Conservation (phyloP, 2,888 invertebrate genomes). For the Dynastes tityus region DNA sequence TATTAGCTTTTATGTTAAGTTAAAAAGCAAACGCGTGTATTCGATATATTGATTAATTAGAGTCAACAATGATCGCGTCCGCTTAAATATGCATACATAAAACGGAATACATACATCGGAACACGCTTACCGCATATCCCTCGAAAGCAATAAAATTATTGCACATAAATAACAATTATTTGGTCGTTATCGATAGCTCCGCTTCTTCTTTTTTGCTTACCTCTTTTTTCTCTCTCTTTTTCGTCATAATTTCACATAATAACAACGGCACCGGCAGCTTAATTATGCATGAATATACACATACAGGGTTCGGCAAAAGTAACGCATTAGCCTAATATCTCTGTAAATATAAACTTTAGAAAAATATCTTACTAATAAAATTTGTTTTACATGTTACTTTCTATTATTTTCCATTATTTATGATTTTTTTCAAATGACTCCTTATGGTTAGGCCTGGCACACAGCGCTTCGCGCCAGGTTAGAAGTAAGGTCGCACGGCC, state of each 20-base stretch:
- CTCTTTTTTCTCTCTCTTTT: neutral
- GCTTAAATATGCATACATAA: neutral
- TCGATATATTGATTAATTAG: conserved; percentile 28
- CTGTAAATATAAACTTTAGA: no score
- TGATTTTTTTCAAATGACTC: no score
- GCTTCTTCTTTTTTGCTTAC: neutral
- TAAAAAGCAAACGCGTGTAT: conserved; percentile 36
- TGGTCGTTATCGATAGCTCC: neutral
- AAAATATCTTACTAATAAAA: no score
- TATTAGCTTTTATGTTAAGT: neutral
- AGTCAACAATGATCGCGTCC: neutral
- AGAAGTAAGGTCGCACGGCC: no score
- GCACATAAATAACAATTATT: conserved; percentile 27
- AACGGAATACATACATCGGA: neutral
- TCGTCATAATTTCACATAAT: neutral
- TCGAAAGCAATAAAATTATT: conserved; percentile 27
- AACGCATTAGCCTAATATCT: no score
- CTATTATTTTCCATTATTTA: no score
- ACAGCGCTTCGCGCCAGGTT: no score
- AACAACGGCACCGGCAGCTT: neutral
- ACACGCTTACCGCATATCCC: neutral
- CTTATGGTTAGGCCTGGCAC: no score
- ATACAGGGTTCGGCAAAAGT: no score
- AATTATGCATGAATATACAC: no score
- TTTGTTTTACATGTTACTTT: no score